Percentiles rank a stretch among this genome's conserved stretches.
phyloP scores from a whole-genome alignment of 2,888 invertebrate species.

The Mythimna ferrago region DNA sequence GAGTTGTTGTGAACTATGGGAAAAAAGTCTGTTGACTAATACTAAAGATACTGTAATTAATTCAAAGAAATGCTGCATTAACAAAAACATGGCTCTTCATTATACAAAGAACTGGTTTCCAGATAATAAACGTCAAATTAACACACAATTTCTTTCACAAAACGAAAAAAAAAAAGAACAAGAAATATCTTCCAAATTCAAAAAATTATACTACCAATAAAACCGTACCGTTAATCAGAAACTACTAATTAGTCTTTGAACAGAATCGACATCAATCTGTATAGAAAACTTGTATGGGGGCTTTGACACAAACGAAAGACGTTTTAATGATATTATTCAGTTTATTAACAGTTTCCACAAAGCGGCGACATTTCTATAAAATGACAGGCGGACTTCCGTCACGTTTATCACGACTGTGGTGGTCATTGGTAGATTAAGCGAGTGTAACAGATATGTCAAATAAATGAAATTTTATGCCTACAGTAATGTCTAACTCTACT shows the following conservation, averaged over 20 bases:
- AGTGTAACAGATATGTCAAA: slow-evolving; percentile 44
- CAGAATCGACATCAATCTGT: slow-evolving; percentile 36
- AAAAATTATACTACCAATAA: slow-evolving; percentile 35
- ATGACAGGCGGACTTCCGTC: slow-evolving; percentile 78
- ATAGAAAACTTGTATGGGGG: slow-evolving; percentile 31
- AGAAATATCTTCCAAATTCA: slow-evolving; percentile 3
- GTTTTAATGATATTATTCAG: slow-evolving; percentile 61
- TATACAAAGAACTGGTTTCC: slow-evolving; percentile 11
- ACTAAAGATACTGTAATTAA: not conserved
- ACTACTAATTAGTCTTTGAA: slow-evolving; percentile 52
- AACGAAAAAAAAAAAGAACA: not conserved
- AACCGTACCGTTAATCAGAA: slow-evolving; percentile 36
- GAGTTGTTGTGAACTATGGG: not conserved
- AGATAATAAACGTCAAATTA: slow-evolving; percentile 36
- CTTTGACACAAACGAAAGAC: slow-evolving; percentile 59
- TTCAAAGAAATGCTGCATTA: not conserved
- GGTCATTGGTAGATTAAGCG: slow-evolving; percentile 69
- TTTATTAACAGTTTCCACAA: slow-evolving; percentile 75
- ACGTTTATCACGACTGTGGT: slow-evolving; percentile 80
- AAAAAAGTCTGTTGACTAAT: not conserved
- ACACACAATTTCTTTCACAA: slow-evolving; percentile 14
- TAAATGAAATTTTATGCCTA: slow-evolving; percentile 21
- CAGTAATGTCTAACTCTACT: not conserved
- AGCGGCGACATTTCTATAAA: slow-evolving; percentile 75
- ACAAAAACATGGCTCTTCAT: slow-evolving; percentile 17